phyloP scores from a whole-genome alignment of 2,797 vertebrate species.

The Dromococcyx pavoninus region DNA sequence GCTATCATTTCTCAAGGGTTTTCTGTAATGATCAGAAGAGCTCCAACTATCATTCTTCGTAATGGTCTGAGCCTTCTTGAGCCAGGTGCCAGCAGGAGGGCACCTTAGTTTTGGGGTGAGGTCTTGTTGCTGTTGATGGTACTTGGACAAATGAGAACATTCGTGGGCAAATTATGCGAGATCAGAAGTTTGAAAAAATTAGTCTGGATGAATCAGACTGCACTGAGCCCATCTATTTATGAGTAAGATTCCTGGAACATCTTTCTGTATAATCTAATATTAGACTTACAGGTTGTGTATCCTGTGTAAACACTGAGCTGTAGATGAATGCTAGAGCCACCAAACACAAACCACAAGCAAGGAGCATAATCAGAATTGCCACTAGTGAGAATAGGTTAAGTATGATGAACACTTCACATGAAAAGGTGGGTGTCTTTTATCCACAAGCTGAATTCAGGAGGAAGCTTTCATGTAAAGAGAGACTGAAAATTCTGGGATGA shows the following conservation, averaged over 20 bases:
- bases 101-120: not conserved
- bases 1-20: not conserved
- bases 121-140: not conserved
- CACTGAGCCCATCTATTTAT: not conserved
- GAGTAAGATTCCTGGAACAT: not conserved
- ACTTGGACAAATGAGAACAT: not conserved
- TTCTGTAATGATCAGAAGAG: not conserved
- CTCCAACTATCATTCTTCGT: not conserved
- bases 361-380: not conserved
- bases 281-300: not conserved
- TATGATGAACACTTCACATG: not conserved
- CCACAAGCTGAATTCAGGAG: not conserved
- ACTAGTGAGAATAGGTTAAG: not conserved
- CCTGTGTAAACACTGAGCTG: not conserved
- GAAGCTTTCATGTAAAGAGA: not conserved
- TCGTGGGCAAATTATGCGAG: not conserved
- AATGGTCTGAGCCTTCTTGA: not conserved
- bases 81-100: not conserved
- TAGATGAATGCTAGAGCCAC: not conserved
- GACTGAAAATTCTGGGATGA: not conserved
- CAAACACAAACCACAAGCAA: not conserved
- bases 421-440: not conserved
- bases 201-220: not conserved
- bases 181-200: not conserved
- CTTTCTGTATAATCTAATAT: not conserved